Conservation (phyloP, 2,888 invertebrate species). For the Stenichneumon culpator region DNA sequence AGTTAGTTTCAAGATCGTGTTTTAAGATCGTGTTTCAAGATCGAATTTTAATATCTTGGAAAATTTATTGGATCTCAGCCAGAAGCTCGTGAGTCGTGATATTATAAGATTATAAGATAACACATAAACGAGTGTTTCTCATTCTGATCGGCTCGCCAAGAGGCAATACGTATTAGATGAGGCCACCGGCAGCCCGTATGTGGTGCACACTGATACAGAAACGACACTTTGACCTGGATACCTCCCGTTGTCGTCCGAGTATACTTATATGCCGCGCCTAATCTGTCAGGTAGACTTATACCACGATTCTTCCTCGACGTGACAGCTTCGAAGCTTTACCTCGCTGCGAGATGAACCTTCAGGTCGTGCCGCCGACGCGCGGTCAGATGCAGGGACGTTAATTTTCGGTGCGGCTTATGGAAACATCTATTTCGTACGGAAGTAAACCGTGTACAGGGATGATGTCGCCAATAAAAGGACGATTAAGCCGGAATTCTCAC, state of each 20-base stretch:
- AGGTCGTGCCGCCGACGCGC: background rate
- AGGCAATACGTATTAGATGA: background rate
- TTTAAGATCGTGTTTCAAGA: no score
- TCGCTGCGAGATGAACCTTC: background rate
- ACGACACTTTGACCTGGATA: slow-evolving; percentile 3
- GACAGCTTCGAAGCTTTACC: slow-evolving; percentile 22
- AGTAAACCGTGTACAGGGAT: background rate
- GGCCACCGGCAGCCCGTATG: background rate
- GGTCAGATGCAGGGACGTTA: background rate
- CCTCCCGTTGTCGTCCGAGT: background rate
- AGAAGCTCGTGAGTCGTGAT: background rate
- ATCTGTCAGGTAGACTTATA: slow-evolving; percentile 49
- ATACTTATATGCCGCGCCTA: background rate
- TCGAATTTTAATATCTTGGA: slow-evolving; percentile 23
- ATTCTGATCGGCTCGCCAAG: background rate
- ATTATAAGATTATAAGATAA: background rate
- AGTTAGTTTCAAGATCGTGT: no score
- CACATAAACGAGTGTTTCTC: slow-evolving; percentile 8
- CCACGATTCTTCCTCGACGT: slow-evolving; percentile 17
- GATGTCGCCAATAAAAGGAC: background rate
- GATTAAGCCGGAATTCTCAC: background rate
- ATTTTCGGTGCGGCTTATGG: background rate
- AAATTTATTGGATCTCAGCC: background rate
- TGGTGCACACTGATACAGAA: background rate
- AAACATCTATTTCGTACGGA: slow-evolving; percentile 13